A percentile compares a stretch with the other conserved stretches of the same genome.
These are phyloP conservation scores for Amphiprion clarkii DNA, from an alignment of 2,797 vertebrate species.

Conservation along the genomic window DNA sequence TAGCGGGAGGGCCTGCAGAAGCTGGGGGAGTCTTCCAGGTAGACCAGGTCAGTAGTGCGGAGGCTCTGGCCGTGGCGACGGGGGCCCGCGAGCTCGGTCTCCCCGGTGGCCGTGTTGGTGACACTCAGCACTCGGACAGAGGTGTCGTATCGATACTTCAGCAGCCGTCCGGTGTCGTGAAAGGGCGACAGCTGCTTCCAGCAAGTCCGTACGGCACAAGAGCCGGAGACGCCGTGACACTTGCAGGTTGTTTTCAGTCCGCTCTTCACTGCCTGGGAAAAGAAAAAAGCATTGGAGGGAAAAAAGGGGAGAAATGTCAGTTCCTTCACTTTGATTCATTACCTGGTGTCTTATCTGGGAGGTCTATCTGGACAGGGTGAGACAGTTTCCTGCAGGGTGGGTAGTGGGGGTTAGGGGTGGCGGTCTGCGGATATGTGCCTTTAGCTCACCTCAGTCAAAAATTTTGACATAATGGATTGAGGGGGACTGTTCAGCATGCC, in stretches of 20 bases:
- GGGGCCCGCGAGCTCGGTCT: constrained; percentile 88
- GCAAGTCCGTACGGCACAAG: constrained; percentile 95
- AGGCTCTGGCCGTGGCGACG: constrained; percentile 80
- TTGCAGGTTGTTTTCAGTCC: constrained; percentile 98
- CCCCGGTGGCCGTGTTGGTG: constrained; percentile 94
- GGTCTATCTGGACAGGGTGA: constrained; percentile 76
- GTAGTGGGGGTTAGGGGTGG: constrained; percentile 48
- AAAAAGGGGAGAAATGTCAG: constrained; percentile 66
- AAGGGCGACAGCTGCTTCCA: constrained; percentile 98
- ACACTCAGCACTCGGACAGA: constrained; percentile 92
- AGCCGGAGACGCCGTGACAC: constrained; percentile 97
- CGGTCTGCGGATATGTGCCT: constrained; percentile 54
- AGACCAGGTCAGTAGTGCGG: constrained; percentile 91
- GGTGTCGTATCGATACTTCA: constrained; percentile 93
- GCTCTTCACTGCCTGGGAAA: constrained; percentile 92
- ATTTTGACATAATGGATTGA: constrained; percentile 78
- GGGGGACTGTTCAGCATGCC: constrained; percentile 57
- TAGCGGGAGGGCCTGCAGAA: constrained; percentile 96
- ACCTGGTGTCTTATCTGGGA: constrained; percentile 78
- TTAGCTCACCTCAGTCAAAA: constrained; percentile 66
- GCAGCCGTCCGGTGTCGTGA: constrained; percentile 92
- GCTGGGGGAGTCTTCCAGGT: constrained; percentile 96
- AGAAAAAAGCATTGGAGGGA: background rate
- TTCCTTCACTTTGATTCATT: constrained; percentile 81
- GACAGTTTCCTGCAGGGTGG: constrained; percentile 75